Percentiles rank a stretch among this genome's conserved stretches.
Conservation (phyloP, 1,140 invertebrate species). For the Euwallacea similis region DNA sequence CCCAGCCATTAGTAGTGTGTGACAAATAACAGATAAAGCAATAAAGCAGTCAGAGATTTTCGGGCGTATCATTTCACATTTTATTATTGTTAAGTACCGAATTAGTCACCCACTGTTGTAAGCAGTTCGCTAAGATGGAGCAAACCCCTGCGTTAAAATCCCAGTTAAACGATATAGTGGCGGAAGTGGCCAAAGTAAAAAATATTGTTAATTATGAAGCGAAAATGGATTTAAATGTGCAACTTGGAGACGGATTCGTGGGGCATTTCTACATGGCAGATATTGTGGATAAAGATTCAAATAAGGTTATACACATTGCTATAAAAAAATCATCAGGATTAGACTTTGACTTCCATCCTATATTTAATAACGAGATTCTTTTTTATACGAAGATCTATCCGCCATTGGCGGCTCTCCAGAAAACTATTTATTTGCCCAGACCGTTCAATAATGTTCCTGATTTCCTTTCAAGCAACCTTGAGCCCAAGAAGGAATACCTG, state of each 20-base stretch:
- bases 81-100: no score
- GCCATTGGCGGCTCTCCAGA: no score
- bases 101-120: no score
- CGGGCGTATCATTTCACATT: no score
- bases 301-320: neutral
- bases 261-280: conserved; percentile 4
- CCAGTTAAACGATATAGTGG: neutral
- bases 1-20: no score
- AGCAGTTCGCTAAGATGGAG: no score
- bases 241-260: conserved; percentile 14
- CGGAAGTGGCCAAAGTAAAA: no score
- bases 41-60: no score
- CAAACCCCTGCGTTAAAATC: no score
- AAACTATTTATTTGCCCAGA: no score
- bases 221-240: neutral
- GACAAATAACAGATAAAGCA: no score
- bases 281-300: no score
- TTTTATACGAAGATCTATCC: neutral
- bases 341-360: neutral
- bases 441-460: conserved; percentile 6
- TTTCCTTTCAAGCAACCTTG: neutral
- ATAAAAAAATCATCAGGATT: neutral
- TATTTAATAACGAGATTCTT: neutral
- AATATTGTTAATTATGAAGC: conserved; percentile 12
- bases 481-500: neutral